Base-by-base conservation (phyloP, 2,888 invertebrate genomes). In the Phyto melanocephala region DNA sequence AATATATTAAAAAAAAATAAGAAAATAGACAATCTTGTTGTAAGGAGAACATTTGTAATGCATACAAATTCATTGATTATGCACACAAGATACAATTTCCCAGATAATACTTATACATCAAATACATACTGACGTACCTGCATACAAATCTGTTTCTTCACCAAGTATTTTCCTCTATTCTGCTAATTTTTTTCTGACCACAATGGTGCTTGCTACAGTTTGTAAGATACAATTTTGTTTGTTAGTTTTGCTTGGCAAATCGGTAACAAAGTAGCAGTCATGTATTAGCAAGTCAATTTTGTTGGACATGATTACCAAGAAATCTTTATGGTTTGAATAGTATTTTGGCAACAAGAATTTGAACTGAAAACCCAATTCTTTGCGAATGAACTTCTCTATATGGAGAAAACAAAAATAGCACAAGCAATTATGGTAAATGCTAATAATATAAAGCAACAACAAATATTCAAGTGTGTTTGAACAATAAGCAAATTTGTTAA, bases 281-380 rank as follows among this genome's bases (percentile, higher is more conserved):
- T 82, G 82, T 82, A 82, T 79, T 79, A 76, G 82, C 82, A 82
- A 82, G 82, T 82, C 82, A 82, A 82, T 82, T 82, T 79, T 62
- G 71, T 65, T 81, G 52, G 67, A 50, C 50, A 63, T 72, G 72
- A 63, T 74, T 78, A 78, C 68, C 42, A 42, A 58, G 75, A 80
- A 80, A 74, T 65, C 62, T 52, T 11, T 68, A 47, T 58, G 58
- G 58, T 82, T 78, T 71, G 42, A 75, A 76, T 76, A 67, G 60
- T 22, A 67, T 71, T 79, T 79, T 79, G 79, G 75, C 15, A 17
- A 72, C 28, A 76, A 79, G 75, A 79, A 82, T 82, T 75, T 82
- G 76, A 82, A 82, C 82, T 82, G 71, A 79, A 82, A 82, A 82
- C 82, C 82, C 24, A 82, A 75, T 79, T 82, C 65, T 75, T n/a